These are phyloP conservation scores for Cydia fagiglandana DNA, from an alignment of 1,140 invertebrate species.

Conservation along the genomic window DNA sequence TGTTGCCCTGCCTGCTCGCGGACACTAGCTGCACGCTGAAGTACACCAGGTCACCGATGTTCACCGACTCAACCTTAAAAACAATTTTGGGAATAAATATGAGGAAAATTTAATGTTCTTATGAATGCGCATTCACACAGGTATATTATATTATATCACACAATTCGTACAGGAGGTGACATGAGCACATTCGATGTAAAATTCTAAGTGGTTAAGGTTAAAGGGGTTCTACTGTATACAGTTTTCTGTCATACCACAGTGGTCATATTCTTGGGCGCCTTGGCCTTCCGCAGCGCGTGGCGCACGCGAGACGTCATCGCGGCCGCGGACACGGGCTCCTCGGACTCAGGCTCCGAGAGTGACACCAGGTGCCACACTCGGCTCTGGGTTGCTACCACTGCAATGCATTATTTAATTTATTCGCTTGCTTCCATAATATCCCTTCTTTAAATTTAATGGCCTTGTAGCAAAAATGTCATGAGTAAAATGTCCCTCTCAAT, in stretches of 20 bases:
- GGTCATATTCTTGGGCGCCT: conserved; percentile 39
- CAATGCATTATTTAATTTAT: background rate
- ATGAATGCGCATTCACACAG: too few species aligned
- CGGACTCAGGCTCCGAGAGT: conserved; percentile 41
- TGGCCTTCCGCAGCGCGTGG: conserved; percentile 41
- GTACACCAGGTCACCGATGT: conserved; percentile 57
- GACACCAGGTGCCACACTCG: conserved; percentile 63
- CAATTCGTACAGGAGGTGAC: too few species aligned
- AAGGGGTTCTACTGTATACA: background rate
- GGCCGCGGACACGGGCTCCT: conserved; percentile 39
- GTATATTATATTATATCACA: too few species aligned
- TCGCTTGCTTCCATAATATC: too few species aligned
- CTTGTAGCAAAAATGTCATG: too few species aligned
- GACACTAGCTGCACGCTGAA: conserved; percentile 56
- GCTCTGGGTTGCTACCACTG: conserved; percentile 54
- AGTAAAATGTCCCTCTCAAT: too few species aligned
- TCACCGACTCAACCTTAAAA: conserved; percentile 52
- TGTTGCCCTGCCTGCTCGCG: conserved; percentile 38
- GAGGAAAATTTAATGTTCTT: too few species aligned
- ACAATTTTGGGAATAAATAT: background rate
- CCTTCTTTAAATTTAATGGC: background rate
- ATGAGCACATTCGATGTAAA: too few species aligned
- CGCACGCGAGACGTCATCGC: conserved; percentile 36
- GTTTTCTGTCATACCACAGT: conserved; percentile 45
- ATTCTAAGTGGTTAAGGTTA: background rate